These are phyloP conservation scores for Apis laboriosa DNA, from an alignment of 1,140 invertebrate species.

Conservation along the genomic window DNA sequence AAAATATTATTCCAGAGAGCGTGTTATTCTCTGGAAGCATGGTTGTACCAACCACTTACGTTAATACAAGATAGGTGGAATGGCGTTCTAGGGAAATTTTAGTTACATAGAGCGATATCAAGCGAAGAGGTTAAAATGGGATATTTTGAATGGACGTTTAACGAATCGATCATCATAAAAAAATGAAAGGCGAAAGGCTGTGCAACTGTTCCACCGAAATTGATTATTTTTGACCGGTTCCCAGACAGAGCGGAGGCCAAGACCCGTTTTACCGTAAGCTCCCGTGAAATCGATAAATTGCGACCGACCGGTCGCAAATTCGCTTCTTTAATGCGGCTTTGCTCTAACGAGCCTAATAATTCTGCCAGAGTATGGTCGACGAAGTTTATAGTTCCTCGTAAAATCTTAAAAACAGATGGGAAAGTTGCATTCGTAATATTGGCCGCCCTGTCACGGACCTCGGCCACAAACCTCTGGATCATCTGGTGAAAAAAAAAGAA, in stretches of 20 bases:
- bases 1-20: too few relatives aligned
- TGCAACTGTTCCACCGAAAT: neutral
- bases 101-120: neutral
- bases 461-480: neutral
- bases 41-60: too few relatives aligned
- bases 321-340: slow-evolving; percentile 45
- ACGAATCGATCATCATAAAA: slow-evolving; percentile 13
- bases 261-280: slow-evolving; percentile 24
- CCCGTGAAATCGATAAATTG: slow-evolving; percentile 44
- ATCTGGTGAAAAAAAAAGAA: too few relatives aligned
- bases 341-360: slow-evolving; percentile 43
- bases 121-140: neutral
- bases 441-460: neutral
- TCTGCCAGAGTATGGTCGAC: slow-evolving; percentile 1
- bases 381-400: slow-evolving; percentile 21
- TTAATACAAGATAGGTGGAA: too few relatives aligned
- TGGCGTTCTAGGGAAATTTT: neutral
- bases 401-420: slow-evolving; percentile 28
- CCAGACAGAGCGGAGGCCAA: neutral
- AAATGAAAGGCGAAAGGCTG: neutral
- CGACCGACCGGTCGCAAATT: slow-evolving; percentile 33
- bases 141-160: neutral
- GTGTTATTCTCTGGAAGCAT: too few relatives aligned
- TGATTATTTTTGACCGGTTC: slow-evolving; percentile 5
- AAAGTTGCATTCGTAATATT: slow-evolving; percentile 24